Base-by-base conservation (phyloP, 2,888 invertebrate species). In the Eutolmus rufibarbis region DNA sequence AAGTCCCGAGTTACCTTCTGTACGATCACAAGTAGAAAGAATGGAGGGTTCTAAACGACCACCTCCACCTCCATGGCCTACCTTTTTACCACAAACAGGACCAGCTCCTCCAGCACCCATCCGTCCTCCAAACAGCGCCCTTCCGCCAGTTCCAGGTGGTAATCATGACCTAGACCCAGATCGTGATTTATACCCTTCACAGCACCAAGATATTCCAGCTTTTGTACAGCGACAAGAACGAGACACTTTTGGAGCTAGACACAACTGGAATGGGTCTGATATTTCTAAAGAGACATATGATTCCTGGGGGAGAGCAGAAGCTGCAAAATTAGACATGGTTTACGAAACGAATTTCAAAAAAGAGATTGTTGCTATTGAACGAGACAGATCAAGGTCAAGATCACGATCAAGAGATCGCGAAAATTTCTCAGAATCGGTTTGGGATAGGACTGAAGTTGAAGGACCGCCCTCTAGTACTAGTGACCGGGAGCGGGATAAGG, bases 201-300 rank as follows among this genome's bases (percentile, higher is more conserved):
- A 87, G 85, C 89, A 90, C 19, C 91, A 92, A 89, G 93, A 93
- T 87, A 91, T 93, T 81, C 93, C 94, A 90, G 92, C 92, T 5
- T 96, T 96, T 90, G 95, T 96, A 89, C 95, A 95, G 88, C 93
- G 96, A 1, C 95, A 96, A 89, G 96, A 96, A 89, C 93, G 95
- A 37, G 96, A 96, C 89, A 96, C 96, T 0, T 96, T 96, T 89
- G 96, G 96, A 0, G 96, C 96, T 0, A 95, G 96, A 87, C 95
- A 96, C 90, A 95, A 95, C 90, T 93, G 94, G 90, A 93, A 93
- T 85, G 91, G 90, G 5, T 90, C 91, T 0, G 92, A 93, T 78
- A 90, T 90, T 19, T 90, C 90, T 1, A 91, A 91, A 79, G 91
- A 91, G 28, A 90, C 89, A 1, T 92, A 90, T 77, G 91, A 91